phyloP scores from a whole-genome alignment of 2,113 vertebrate species.

The Platichthys stellatus region DNA sequence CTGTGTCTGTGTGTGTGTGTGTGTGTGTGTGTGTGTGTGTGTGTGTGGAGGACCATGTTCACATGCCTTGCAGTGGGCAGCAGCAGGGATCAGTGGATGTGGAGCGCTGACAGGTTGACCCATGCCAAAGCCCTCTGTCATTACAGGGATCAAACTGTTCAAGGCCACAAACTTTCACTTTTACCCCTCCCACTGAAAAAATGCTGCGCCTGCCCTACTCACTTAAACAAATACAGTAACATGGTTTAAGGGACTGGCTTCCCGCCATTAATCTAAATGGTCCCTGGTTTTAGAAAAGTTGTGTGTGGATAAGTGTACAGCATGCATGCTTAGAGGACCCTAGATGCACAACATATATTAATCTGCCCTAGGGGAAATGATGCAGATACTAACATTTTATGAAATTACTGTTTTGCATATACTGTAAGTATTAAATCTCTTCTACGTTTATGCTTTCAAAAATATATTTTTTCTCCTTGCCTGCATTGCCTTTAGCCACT shows the following conservation, averaged over 20 bases:
- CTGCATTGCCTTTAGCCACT: too few relatives aligned
- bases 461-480: too few relatives aligned
- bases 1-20: neutral
- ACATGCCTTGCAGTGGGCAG: conserved; percentile 47
- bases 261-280: neutral
- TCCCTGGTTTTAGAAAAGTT: conserved; percentile 27
- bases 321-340: neutral
- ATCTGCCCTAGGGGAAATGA: neutral
- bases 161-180: conserved; percentile 71
- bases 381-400: conserved; percentile 33
- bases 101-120: conserved; percentile 70
- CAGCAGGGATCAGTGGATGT: conserved; percentile 63
- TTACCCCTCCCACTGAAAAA: conserved; percentile 54
- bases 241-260: conserved; percentile 15
- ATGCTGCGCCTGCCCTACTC: neutral
- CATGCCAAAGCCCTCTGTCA: conserved; percentile 71
- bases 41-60: conserved; percentile 30
- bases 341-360: conserved; percentile 4
- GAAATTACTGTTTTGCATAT: conserved; percentile 19
- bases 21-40: conserved; percentile 8
- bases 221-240: conserved; percentile 9
- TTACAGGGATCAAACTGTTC: conserved; percentile 73
- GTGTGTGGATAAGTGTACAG: neutral
- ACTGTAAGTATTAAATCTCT: too few relatives aligned
- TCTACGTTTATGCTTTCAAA: too few relatives aligned